Evolutionary conservation across 2,888 invertebrate genomes (phyloP).

Genomic region (Dolomedes plantarius): DNA sequence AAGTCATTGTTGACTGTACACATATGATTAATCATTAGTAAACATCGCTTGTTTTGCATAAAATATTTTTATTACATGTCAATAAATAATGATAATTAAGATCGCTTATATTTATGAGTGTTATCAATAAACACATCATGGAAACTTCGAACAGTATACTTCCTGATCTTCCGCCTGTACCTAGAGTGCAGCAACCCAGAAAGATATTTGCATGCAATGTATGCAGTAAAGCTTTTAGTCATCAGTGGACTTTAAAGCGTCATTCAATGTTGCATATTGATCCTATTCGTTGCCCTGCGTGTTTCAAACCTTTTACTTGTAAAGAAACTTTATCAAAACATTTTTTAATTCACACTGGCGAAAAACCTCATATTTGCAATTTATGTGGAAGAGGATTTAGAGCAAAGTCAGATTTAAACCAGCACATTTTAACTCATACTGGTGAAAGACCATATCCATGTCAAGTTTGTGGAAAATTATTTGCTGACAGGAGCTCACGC

Average conservation of each 20-base stretch:
- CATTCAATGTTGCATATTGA: constrained; percentile 10
- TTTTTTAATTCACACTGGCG: constrained; percentile 30
- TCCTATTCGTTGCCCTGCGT: neutral
- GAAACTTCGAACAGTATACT: too few relatives aligned
- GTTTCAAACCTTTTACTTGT: constrained; percentile 26
- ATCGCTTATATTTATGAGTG: too few relatives aligned
- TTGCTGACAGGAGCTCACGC: constrained; percentile 53
- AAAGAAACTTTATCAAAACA: constrained; percentile 35
- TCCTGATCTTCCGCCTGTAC: neutral
- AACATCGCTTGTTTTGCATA: too few relatives aligned
- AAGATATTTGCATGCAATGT: constrained; percentile 14
- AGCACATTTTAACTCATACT: constrained; percentile 53
- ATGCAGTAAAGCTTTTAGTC: constrained; percentile 20
- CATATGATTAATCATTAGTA: too few relatives aligned
- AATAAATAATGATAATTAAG: too few relatives aligned
- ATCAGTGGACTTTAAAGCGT: constrained; percentile 15
- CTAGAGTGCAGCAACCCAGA: neutral
- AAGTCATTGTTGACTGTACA: too few relatives aligned
- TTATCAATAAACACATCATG: too few relatives aligned
- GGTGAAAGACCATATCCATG: constrained; percentile 60
- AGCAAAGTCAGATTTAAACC: constrained; percentile 41
- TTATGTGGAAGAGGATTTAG: constrained; percentile 50
- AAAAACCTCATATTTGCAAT: constrained; percentile 36
- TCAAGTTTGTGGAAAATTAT: constrained; percentile 42
- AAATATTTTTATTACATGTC: too few relatives aligned